phyloP scores from a whole-genome alignment of 2,888 invertebrate genomes.

The Conus canariensis region DNA sequence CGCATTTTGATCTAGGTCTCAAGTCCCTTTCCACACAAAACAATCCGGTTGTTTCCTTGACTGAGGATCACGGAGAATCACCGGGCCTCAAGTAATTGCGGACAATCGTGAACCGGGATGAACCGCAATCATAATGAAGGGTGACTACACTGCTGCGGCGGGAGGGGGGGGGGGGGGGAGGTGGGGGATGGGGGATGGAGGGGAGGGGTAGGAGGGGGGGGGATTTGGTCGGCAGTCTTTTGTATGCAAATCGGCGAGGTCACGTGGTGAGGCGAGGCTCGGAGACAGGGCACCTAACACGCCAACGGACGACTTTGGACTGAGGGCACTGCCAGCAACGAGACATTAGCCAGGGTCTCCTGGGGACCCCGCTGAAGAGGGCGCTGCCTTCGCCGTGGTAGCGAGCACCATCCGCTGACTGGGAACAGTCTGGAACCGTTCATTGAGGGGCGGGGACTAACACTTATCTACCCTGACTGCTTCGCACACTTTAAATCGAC shows the following conservation, averaged over 20 bases:
- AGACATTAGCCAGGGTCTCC: neutral
- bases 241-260: conserved; percentile 28
- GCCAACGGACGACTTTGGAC: too few species aligned
- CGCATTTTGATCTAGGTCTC: too few species aligned
- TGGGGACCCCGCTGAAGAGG: too few species aligned
- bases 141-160: neutral
- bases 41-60: too few species aligned
- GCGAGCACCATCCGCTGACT: too few species aligned
- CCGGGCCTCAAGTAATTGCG: too few species aligned
- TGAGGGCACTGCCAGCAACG: neutral
- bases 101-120: neutral
- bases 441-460: too few species aligned
- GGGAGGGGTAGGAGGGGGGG: too few species aligned
- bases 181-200: neutral
- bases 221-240: neutral
- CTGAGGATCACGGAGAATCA: too few species aligned
- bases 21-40: too few species aligned
- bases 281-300: too few species aligned
- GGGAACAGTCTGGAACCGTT: too few species aligned
- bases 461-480: neutral
- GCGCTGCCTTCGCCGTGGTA: neutral
- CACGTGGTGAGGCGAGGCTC: neutral
- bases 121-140: neutral
- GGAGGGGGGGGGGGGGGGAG: neutral
- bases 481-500: neutral